Evolutionary conservation across 2,888 invertebrate species (phyloP), one percentile per base, ranked within the genome.

Genomic region (Spodoptera picta): DNA sequence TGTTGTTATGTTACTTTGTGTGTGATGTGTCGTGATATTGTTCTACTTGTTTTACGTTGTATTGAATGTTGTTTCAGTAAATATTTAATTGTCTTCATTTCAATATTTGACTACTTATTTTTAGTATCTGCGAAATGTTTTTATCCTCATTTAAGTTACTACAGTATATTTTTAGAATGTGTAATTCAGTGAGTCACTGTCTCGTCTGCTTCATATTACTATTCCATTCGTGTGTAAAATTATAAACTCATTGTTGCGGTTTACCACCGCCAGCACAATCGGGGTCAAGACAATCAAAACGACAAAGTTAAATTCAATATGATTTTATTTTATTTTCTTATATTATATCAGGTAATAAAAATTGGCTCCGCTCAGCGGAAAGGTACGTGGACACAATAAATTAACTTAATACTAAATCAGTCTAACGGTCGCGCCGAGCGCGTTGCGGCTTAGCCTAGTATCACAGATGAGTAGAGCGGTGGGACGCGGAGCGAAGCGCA

Each of bases 381-480:
- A 94, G 94, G 94, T 94, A 94, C 94, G 85, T 90, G 89, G 94
- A 94, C 94, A 93, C 89, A 91, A 85, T 93, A 94, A 94, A 90
- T 93, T 92, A 92, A 85, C 92, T 93, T 92, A 93, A 83, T 80
- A 84, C 93, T 94, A 94, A 87, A 94, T 94, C 94, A 94, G 94
- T 94, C 94, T 93, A 90, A 93, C 92, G 84, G 92, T 90, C 88
- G 94, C 92, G 92, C 93, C 92, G 90, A 91, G 90, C 89, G 94
- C 92, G 87, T 85, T 84, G 78, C 90, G 89, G 88, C 90, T 92
- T 93, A 94, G 75, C 84, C 94, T 94, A 94, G 92, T 94, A 94
- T 94, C 94, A 94, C 94, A 94, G 94, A 93, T 92, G 84, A 92
- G 93, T 91, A 94, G 92, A 90, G 93, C 94, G 94, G 94, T 94